A percentile compares a stretch with the other conserved stretches of the same genome.
phyloP scores from a whole-genome alignment of 2,113 vertebrate genomes.

The Pungitius pungitius region DNA sequence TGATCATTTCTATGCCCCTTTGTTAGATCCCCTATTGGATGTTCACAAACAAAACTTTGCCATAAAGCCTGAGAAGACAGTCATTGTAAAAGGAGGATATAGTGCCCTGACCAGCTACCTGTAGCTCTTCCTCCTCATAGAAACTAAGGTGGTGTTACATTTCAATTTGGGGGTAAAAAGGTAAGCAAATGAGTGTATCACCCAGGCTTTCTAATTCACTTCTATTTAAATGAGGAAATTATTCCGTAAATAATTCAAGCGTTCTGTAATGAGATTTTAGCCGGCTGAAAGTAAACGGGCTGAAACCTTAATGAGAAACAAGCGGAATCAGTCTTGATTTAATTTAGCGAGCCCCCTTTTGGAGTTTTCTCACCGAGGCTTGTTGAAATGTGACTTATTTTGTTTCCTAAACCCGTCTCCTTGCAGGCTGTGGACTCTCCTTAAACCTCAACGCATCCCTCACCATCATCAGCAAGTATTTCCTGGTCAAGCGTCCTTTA shows the following conservation, averaged over 20 bases:
- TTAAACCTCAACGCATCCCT: slow-evolving; percentile 88
- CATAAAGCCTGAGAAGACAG: slow-evolving; percentile 40
- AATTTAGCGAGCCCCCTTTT: slow-evolving; percentile 58
- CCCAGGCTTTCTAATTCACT: slow-evolving; percentile 77
- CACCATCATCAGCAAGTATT: slow-evolving; percentile 88
- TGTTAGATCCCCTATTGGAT: neutral
- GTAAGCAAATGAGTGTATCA: slow-evolving; percentile 76
- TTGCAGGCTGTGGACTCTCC: slow-evolving; percentile 83
- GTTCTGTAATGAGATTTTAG: slow-evolving; percentile 75
- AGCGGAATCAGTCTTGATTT: slow-evolving; percentile 69
- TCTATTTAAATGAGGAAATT: slow-evolving; percentile 82
- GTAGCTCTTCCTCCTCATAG: slow-evolving; percentile 58
- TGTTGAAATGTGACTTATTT: slow-evolving; percentile 42
- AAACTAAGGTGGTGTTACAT: slow-evolving; percentile 81
- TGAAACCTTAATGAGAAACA: slow-evolving; percentile 72
- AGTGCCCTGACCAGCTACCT: slow-evolving; percentile 59
- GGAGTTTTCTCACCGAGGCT: slow-evolving; percentile 32
- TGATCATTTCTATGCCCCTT: too few species aligned
- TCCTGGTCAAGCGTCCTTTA: slow-evolving; percentile 81
- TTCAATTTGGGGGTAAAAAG: slow-evolving; percentile 77
- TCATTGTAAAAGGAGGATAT: slow-evolving; percentile 66
- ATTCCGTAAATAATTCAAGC: slow-evolving; percentile 79
- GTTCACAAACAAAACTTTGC: neutral
- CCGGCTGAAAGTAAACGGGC: slow-evolving; percentile 74
- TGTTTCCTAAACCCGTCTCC: slow-evolving; percentile 18